These are phyloP conservation scores for Tipula lateralis DNA, from an alignment of 2,888 invertebrate genomes.

Conservation along the genomic window DNA sequence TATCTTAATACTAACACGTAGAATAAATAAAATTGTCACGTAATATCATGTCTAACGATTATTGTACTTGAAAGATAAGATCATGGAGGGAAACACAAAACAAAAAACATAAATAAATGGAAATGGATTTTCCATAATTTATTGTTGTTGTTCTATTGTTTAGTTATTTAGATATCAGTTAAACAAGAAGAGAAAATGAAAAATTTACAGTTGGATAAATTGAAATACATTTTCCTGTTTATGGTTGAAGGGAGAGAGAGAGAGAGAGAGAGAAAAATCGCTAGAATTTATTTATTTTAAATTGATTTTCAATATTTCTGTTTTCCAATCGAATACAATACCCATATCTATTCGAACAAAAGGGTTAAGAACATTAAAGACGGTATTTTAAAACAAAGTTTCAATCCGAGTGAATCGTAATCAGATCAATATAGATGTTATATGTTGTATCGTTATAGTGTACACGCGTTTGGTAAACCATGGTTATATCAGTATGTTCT, in stretches of 20 bases:
- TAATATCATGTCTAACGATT: not conserved
- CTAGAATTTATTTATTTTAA: not conserved
- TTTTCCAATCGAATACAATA: too few relatives aligned
- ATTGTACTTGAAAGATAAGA: not conserved
- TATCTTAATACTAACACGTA: not conserved
- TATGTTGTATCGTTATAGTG: not conserved
- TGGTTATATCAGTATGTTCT: not conserved
- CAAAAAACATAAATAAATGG: not conserved
- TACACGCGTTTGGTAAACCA: not conserved
- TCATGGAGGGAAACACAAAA: not conserved
- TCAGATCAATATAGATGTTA: not conserved
- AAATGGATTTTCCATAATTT: not conserved
- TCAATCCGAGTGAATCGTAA: not conserved
- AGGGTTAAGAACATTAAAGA: not conserved
- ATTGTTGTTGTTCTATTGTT: not conserved
- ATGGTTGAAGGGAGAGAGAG: not conserved
- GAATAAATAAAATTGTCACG: conserved; percentile 5
- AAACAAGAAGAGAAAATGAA: not conserved
- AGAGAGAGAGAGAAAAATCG: not conserved
- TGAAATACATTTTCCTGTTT: not conserved
- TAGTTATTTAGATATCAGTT: conserved; percentile 19
- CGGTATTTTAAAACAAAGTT: not conserved
- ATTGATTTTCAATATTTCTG: not conserved
- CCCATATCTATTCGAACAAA: not conserved
- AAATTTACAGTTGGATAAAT: not conserved